Percentiles rank a stretch among this genome's conserved stretches.
Conservation (phyloP, 2,888 invertebrate species). For the Rhynchonema sp. region DNA sequence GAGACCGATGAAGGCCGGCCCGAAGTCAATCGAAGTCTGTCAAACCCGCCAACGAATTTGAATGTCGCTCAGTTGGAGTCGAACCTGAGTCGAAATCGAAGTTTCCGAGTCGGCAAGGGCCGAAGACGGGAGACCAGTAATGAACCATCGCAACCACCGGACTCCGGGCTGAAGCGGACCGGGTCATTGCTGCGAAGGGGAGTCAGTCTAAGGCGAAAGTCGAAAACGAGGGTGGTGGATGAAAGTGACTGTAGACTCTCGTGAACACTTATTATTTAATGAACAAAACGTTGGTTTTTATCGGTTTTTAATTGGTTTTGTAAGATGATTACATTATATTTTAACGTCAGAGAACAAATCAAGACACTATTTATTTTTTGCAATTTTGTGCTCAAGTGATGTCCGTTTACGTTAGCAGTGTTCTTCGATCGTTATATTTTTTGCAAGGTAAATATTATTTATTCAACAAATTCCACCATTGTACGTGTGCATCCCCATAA, state of each 20-base stretch:
- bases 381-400: no score
- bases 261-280: no score
- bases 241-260: constrained; percentile 15
- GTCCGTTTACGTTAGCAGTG: no score
- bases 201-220: constrained; percentile 6
- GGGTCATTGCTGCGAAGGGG: not conserved
- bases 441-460: no score
- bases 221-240: constrained; percentile 11
- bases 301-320: no score
- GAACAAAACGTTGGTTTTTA: no score
- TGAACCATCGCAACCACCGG: not conserved
- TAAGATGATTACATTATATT: no score
- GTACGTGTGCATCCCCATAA: no score
- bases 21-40: not conserved
- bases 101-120: not conserved
- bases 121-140: not conserved
- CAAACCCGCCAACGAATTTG: not conserved
- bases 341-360: no score
- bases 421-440: no score
- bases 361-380: no score
- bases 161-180: not conserved
- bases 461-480: no score
- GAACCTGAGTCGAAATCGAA: not conserved
- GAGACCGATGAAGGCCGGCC: not conserved
- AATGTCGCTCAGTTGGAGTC: not conserved